Percentiles rank a stretch among this genome's conserved stretches.
Evolutionary conservation across 2,888 invertebrate genomes (phyloP).

Genomic region (Ormyrus pomaceus): DNA sequence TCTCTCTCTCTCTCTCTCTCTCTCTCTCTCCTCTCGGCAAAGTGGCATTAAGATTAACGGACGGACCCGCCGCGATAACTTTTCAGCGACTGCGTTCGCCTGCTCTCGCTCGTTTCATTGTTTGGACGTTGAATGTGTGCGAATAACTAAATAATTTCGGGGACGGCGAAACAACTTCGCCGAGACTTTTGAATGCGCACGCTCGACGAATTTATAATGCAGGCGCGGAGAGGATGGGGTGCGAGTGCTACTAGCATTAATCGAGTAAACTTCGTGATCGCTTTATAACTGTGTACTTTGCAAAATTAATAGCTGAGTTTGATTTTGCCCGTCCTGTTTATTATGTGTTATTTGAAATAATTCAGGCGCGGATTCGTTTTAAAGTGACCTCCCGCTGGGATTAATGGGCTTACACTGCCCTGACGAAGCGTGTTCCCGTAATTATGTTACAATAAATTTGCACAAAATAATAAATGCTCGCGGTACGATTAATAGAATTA

Average conservation of each 20-base stretch:
- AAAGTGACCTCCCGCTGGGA: neutral
- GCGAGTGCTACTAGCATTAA: neutral
- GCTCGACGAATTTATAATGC: conserved; percentile 18
- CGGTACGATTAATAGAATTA: no score
- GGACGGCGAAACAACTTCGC: neutral
- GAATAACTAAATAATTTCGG: neutral
- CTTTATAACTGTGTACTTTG: conserved; percentile 17
- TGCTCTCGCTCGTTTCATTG: no score
- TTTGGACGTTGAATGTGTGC: no score
- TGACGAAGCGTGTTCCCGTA: no score
- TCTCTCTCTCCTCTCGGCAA: neutral
- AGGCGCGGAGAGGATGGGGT: no score
- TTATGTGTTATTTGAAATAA: conserved; percentile 6
- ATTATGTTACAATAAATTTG: no score
- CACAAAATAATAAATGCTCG: no score
- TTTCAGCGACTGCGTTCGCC: neutral
- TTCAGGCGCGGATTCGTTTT: neutral
- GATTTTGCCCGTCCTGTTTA: conserved; percentile 8
- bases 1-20: neutral
- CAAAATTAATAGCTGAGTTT: neutral
- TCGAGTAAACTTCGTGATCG: conserved; percentile 15
- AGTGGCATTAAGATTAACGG: conserved; percentile 22
- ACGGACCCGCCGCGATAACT: conserved; percentile 1
- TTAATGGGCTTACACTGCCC: neutral
- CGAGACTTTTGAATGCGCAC: conserved; percentile 3